Evolutionary conservation across 2,797 vertebrate genomes (phyloP), one percentile per base, ranked within the genome.

Genomic region (Myoxocephalus aenaeus): DNA sequence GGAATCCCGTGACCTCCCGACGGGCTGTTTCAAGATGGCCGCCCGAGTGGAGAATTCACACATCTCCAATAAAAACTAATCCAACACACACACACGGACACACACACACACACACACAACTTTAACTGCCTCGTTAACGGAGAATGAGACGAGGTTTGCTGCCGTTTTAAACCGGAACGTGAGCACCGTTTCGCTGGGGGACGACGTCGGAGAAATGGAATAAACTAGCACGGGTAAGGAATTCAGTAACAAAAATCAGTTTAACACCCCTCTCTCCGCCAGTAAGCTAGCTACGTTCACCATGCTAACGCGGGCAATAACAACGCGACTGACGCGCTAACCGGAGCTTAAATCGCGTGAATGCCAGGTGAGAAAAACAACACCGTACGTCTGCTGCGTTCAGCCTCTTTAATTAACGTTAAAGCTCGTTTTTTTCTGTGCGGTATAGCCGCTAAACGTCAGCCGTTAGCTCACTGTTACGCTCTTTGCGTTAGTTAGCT

Each of bases 21-120:
- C 83, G 61, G 73, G 73, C 81, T 48, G 54, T 71, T 36, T 18
- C 89, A 92, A 93, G 90, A 93, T 93, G 90, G 89, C 91, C 50
- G 89, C 71, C 12, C 54, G 84, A 90, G 83, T 70, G 70, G 12
- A 77, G 80, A 68, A 66, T 79, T 63, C 22, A 76, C 80, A 77
- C 73, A 50, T 73, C 81, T 79, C 63, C 51, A 59, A 20, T 46
- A 48, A 73, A 89, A 88, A 81, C 75, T 81, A 73, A 76, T 78
- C 83, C 70, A 57, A 29, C 13, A 15, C 40, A 15, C 40, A 42
- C 40, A 12, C 38, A 12, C 38, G 11, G 7, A 40, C 38, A 6
- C 38, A 3, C 40, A 9, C 40, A 15, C 40, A 3, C 40, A 42
- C 40, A 5, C 13, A 15, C n/a, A 15, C 50, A 62, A 80, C 84